A percentile compares a stretch with the other conserved stretches of the same genome.
Conservation (phyloP, 2,888 invertebrate genomes). For the Temnothorax rugatulus region DNA sequence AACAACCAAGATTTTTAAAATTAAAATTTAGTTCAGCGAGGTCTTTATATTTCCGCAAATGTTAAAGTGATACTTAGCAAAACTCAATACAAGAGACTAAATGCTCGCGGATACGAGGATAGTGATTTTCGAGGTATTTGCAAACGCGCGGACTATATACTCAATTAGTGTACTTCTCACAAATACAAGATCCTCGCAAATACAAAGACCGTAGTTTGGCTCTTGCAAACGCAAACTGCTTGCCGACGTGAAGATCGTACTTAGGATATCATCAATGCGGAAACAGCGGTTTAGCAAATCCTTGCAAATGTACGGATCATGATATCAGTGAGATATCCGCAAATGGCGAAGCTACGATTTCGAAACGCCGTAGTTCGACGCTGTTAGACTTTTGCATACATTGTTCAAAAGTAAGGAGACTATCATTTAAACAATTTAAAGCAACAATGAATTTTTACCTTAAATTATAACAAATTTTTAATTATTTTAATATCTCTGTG, state of each 20-base stretch:
- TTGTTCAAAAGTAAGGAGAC: background rate
- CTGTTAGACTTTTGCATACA: background rate
- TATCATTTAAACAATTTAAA: background rate
- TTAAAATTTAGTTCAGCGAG: background rate
- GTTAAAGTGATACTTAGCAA: background rate
- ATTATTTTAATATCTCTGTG: background rate
- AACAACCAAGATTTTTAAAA: background rate
- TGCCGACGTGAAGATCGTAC: slow-evolving; percentile 44
- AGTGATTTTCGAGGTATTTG: slow-evolving; percentile 22
- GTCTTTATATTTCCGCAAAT: slow-evolving; percentile 15
- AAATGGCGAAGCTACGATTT: slow-evolving; percentile 15
- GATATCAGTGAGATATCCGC: slow-evolving; percentile 17
- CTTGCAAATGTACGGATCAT: slow-evolving; percentile 32
- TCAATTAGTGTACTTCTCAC: slow-evolving; percentile 38
- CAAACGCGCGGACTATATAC: slow-evolving; percentile 32
- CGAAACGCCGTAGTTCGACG: background rate
- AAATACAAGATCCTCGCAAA: slow-evolving; percentile 43
- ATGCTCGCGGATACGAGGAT: slow-evolving; percentile 35
- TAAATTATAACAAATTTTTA: background rate
- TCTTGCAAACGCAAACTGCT: slow-evolving; percentile 46
- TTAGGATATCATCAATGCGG: slow-evolving; percentile 49
- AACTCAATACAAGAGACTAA: background rate
- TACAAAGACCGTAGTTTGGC: slow-evolving; percentile 38
- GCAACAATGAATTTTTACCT: background rate
- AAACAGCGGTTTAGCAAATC: slow-evolving; percentile 48